phyloP scores from a whole-genome alignment of 2,797 vertebrate genomes.

The Jordanella pulchra region DNA sequence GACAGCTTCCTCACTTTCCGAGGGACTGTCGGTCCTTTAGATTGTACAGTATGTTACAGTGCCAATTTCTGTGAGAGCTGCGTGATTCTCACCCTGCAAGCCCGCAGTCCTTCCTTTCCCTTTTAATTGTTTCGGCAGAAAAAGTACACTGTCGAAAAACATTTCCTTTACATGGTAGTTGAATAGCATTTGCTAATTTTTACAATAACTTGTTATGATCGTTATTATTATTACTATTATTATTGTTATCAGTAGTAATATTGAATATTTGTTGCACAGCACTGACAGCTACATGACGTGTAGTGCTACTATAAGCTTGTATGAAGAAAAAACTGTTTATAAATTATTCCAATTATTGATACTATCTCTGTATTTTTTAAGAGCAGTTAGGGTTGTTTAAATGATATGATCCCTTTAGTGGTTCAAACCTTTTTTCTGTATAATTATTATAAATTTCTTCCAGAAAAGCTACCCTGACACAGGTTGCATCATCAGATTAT shows the following conservation, averaged over 20 bases:
- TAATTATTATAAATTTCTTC: slow-evolving; percentile 47
- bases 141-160: slow-evolving; percentile 78
- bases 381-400: slow-evolving; percentile 70
- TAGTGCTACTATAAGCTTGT: slow-evolving; percentile 75
- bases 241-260: slow-evolving; percentile 76
- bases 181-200: slow-evolving; percentile 79
- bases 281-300: slow-evolving; percentile 75
- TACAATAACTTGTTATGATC: slow-evolving; percentile 77
- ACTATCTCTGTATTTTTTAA: slow-evolving; percentile 75
- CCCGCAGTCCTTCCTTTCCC: slow-evolving; percentile 57
- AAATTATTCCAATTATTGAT: slow-evolving; percentile 76
- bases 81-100: slow-evolving; percentile 60
- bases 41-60: slow-evolving; percentile 78
- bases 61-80: slow-evolving; percentile 76
- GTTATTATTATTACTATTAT: slow-evolving; percentile 76
- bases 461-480: slow-evolving; percentile 40
- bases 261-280: slow-evolving; percentile 77
- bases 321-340: slow-evolving; percentile 78
- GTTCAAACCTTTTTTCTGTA: slow-evolving; percentile 70
- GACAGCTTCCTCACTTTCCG: slow-evolving; percentile 62
- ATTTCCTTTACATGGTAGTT: slow-evolving; percentile 78
- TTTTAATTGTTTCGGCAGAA: slow-evolving; percentile 62
- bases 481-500: slow-evolving; percentile 48
- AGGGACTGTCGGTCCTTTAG: slow-evolving; percentile 65
- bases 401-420: slow-evolving; percentile 63